Conservation (phyloP, 2,888 invertebrate genomes). For the Notodonta dromedarius region DNA sequence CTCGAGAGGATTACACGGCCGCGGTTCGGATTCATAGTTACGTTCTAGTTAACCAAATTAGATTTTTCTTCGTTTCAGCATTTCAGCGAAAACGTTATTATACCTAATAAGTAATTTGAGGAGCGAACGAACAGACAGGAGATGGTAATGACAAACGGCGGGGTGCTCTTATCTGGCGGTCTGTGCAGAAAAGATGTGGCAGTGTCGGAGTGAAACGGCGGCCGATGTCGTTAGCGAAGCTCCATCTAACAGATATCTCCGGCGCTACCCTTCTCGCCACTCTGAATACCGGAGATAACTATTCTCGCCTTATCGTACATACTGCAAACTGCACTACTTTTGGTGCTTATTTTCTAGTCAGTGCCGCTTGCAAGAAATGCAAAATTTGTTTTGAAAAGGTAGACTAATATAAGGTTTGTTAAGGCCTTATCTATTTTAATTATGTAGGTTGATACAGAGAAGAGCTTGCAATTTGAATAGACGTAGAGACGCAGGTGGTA, state of each 20-base stretch:
- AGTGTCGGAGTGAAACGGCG: conserved; percentile 62
- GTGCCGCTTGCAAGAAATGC: conserved; percentile 23
- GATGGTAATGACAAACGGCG: conserved; percentile 72
- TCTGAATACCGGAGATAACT: conserved; percentile 54
- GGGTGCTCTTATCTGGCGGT: conserved; percentile 62
- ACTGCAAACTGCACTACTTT: conserved; percentile 46
- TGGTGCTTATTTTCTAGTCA: conserved; percentile 26
- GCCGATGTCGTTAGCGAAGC: conserved; percentile 63
- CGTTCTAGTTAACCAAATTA: conserved; percentile 19
- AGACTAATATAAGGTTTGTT: neutral
- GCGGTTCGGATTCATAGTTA: conserved; percentile 33
- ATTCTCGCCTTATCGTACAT: conserved; percentile 53
- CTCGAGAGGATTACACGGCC: conserved; percentile 44
- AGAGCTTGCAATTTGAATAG: neutral
- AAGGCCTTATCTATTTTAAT: neutral
- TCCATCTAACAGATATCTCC: conserved; percentile 60
- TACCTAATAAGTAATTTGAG: conserved; percentile 23
- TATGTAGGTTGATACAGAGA: neutral
- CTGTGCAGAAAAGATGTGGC: conserved; percentile 61
- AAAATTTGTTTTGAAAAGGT: conserved; percentile 1
- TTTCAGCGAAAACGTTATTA: conserved; percentile 26
- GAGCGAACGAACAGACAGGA: conserved; percentile 45
- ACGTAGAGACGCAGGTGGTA: neutral
- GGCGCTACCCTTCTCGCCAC: conserved; percentile 46
- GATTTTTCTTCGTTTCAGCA: conserved; percentile 13